Evolutionary conservation across 1,140 invertebrate species (phyloP), one percentile per base, ranked within the genome.

Genomic region (Bombus waltoni): DNA sequence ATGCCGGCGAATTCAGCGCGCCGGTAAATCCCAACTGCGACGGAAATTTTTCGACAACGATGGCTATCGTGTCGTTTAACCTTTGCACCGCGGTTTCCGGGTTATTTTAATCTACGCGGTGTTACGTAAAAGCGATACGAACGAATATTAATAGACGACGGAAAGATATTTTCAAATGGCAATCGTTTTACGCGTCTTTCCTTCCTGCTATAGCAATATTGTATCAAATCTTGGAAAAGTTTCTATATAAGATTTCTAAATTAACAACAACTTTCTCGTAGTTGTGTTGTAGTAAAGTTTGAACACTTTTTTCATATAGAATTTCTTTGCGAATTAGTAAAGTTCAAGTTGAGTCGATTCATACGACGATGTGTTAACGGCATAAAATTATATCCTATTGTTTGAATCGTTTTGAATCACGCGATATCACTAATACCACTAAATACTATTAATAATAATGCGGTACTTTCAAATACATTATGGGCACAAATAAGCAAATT

Each of bases 1-100:
- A 93, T 62, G 71, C 87, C 70, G 77, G 76, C 82, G 72, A 68
- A 68, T 74, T 81, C 57, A 35, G 8, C 57, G 57, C 42, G 8
- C n/a, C 53, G 38, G 38, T 59, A n/a, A 47, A 65, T 78, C 32
- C 25, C 6, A 78, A 32, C 57, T 25, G 75, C 8, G 25, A 25
- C 13, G 15, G 28, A 15, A 9, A 62, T 32, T 80, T 80, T 70
- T 47, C 25, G 11, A 65, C 44, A 22, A 32, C 35, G 25, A 28
- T 47, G n/a, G 2, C 5, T 11, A 35, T 28, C 72, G n/a, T 47
- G 38, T 10, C 11, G 35, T 40, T 59, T 18, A 38, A 62, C 15
- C 74, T 22, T 62, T 47, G n/a, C 53, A n/a, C 35, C 3, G 28
- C 25, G 74, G 28, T 38, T 76, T 76, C 53, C 35, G 28, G 28